Evolutionary conservation across 2,888 invertebrate genomes (phyloP).

Genomic region (Cephus sareptanus): DNA sequence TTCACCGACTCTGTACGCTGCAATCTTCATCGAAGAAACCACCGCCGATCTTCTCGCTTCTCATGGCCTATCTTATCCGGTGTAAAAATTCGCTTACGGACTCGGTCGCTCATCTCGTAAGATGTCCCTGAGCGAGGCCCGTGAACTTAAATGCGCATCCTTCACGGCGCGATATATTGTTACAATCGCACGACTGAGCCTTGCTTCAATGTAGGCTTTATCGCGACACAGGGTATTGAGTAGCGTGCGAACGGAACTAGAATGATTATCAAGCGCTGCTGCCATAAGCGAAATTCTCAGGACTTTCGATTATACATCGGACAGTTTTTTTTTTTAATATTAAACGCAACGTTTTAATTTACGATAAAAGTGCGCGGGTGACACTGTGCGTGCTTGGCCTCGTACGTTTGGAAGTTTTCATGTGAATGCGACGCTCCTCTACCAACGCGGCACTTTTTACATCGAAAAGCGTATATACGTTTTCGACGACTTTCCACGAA

Average conservation of each 20-base stretch:
- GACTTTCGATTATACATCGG: background rate
- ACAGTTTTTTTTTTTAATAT: background rate
- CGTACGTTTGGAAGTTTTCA: background rate
- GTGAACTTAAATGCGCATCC: conserved; percentile 61
- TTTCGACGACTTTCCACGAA: background rate
- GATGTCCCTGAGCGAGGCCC: conserved; percentile 63
- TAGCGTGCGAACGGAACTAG: conserved; percentile 60
- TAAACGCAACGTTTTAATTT: background rate
- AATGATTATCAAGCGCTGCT: conserved; percentile 48
- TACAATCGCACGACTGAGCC: conserved; percentile 54
- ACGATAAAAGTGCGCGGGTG: background rate
- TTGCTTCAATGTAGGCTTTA: conserved; percentile 36
- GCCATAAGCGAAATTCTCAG: conserved; percentile 50
- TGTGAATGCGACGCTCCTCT: background rate
- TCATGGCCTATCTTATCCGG: conserved; percentile 56
- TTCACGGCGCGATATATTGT: conserved; percentile 57
- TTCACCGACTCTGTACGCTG: background rate
- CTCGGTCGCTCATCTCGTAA: conserved; percentile 40
- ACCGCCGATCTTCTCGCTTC: conserved; percentile 28
- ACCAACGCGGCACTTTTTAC: background rate
- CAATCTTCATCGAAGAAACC: background rate
- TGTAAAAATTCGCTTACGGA: conserved; percentile 60
- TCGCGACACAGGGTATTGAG: conserved; percentile 55
- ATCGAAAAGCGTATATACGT: background rate
- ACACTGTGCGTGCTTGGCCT: background rate